phyloP scores from a whole-genome alignment of 2,113 vertebrate genomes.

The Alligator mississippiensis region DNA sequence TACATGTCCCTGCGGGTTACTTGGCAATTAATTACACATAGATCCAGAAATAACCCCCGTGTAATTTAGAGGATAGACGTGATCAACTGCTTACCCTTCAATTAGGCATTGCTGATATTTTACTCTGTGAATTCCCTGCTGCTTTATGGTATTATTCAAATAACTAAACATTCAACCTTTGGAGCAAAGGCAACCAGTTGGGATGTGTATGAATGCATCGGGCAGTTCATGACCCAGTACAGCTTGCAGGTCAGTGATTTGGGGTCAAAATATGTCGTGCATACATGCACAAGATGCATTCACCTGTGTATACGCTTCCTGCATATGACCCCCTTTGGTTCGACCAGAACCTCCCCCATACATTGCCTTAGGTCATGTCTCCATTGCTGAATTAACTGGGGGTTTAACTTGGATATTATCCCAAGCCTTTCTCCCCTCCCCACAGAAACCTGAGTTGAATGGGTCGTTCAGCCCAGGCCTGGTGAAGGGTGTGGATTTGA shows the following conservation, averaged over 20 bases:
- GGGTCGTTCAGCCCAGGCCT: neutral
- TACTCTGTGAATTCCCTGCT: fast-evolving
- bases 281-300: no score
- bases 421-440: neutral
- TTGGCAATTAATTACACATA: neutral
- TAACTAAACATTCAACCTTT: fast-evolving
- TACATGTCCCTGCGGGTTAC: neutral
- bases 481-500: neutral
- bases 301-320: no score
- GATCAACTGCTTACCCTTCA: neutral
- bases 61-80: neutral
- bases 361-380: no score
- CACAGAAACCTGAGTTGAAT: neutral
- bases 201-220: neutral
- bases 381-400: neutral
- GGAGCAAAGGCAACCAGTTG: neutral
- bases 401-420: neutral
- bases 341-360: no score
- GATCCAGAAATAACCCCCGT: neutral
- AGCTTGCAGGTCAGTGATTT: neutral
- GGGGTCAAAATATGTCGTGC: neutral
- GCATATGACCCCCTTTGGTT: no score
- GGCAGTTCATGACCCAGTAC: neutral
- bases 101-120: neutral
- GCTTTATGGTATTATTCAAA: neutral